These are phyloP conservation scores for Manis pentadactyla DNA, from an alignment of 2,797 vertebrate species.

Conservation along the genomic window DNA sequence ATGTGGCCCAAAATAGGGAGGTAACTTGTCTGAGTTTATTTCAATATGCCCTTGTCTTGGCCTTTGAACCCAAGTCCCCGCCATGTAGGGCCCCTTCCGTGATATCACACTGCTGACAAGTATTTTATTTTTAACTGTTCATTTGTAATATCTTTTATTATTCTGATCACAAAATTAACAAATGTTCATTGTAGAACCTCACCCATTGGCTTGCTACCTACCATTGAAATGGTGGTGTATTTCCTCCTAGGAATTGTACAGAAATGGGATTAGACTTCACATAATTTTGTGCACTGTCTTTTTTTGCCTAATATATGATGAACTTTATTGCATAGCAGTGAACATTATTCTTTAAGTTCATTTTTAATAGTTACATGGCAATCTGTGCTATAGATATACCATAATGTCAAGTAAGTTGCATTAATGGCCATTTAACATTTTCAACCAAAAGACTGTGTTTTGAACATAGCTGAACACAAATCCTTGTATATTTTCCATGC, in stretches of 20 bases:
- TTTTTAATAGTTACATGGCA: background rate
- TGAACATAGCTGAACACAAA: background rate
- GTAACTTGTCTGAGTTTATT: background rate
- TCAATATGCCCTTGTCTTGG: background rate
- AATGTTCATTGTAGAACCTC: background rate
- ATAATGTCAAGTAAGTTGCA: background rate
- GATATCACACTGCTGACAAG: background rate
- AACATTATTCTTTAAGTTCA: background rate
- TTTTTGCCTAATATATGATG: background rate
- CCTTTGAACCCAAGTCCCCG: background rate
- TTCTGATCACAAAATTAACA: background rate
- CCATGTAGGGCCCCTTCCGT: background rate
- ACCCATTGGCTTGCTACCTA: background rate
- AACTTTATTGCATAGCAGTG: background rate
- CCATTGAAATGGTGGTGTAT: background rate
- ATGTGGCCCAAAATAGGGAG: background rate
- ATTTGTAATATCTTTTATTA: background rate
- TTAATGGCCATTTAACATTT: background rate
- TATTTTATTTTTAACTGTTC: background rate
- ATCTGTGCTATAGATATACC: background rate
- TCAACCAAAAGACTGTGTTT: background rate
- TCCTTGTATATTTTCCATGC: background rate
- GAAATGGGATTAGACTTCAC: background rate
- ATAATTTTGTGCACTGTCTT: background rate
- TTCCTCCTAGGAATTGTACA: background rate